Percentiles rank a stretch among this genome's conserved stretches.
Evolutionary conservation across 2,797 vertebrate genomes (phyloP).

Genomic region (Acrossocheilus fasciatus): DNA sequence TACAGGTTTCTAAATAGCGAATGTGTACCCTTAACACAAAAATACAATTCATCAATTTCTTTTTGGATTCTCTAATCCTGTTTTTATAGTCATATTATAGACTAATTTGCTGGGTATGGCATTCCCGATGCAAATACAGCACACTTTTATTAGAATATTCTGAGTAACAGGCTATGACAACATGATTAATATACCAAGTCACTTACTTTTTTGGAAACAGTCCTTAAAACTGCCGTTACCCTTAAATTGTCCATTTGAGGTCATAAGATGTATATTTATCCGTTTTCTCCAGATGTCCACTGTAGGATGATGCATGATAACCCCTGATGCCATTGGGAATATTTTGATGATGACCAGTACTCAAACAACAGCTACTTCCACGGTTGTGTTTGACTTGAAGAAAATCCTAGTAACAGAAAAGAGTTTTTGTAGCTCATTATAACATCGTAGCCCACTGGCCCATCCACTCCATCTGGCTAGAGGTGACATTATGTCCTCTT

Average conservation of each 20-base stretch:
- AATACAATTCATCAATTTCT: background rate
- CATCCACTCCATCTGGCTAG: background rate
- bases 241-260: background rate
- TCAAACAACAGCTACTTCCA: conserved; percentile 2
- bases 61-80: background rate
- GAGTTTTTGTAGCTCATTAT: background rate
- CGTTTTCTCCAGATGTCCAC: conserved; percentile 5
- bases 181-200: background rate
- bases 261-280: conserved; percentile 11
- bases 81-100: background rate
- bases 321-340: background rate
- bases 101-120: background rate
- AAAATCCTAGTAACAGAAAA: conserved; percentile 7
- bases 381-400: background rate
- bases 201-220: conserved; percentile 31
- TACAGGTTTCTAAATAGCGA: background rate
- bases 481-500: conserved; percentile 14
- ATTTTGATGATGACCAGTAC: background rate
- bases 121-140: background rate
- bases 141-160: background rate
- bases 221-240: background rate
- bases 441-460: background rate
- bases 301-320: background rate
- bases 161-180: background rate
- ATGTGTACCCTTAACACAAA: background rate